phyloP scores from a whole-genome alignment of 1,140 invertebrate species.

The Bradysia coprophila region DNA sequence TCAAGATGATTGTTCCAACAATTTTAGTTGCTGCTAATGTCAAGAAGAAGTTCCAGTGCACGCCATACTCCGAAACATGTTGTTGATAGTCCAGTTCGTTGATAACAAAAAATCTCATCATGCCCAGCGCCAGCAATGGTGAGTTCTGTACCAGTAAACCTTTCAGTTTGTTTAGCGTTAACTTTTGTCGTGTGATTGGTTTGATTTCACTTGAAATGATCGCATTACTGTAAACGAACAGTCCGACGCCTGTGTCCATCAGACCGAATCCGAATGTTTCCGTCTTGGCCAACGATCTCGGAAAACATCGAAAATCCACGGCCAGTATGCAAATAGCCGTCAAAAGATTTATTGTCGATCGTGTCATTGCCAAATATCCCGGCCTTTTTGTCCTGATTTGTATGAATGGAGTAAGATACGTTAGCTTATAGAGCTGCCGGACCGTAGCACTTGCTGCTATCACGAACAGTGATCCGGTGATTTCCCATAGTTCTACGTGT shows the following conservation, averaged over 20 bases:
- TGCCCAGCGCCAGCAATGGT: conserved; percentile 48
- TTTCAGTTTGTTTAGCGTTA: conserved; percentile 6
- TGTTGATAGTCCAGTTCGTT: conserved; percentile 60
- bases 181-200: conserved; percentile 16
- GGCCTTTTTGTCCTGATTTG: conserved; percentile 12
- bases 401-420: conserved; percentile 12
- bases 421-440: conserved; percentile 13
- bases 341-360: conserved; percentile 49
- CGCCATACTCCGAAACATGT: conserved; percentile 80
- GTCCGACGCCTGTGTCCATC: conserved; percentile 89
- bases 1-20: conserved; percentile 36
- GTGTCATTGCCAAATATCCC: conserved; percentile 29
- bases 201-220: conserved; percentile 35
- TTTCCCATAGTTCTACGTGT: conserved; percentile 11
- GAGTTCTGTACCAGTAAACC: conserved; percentile 22
- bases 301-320: conserved; percentile 82
- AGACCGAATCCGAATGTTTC: conserved; percentile 70
- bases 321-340: conserved; percentile 75
- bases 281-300: conserved; percentile 69
- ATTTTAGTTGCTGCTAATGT: conserved; percentile 73
- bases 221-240: conserved; percentile 76
- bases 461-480: conserved; percentile 10
- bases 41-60: conserved; percentile 96
- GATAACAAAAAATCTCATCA: conserved; percentile 41
- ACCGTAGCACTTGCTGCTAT: conserved; percentile 9